Conservation (phyloP, 2,113 vertebrate species). For the Willisornis vidua region DNA sequence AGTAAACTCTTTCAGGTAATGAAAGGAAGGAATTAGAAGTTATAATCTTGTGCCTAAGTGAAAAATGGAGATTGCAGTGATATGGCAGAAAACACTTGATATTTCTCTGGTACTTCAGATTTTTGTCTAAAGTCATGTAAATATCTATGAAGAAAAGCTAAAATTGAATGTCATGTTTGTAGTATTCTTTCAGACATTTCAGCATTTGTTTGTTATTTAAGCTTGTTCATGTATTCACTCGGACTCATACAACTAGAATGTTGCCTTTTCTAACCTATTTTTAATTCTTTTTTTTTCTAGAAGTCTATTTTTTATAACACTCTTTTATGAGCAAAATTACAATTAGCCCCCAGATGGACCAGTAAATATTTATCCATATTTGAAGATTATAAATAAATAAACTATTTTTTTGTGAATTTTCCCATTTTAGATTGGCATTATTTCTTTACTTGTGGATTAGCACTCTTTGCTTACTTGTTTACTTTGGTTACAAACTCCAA, state of each 20-base stretch:
- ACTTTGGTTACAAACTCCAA: neutral
- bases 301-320: neutral
- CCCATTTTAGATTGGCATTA: neutral
- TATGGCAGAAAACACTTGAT: neutral
- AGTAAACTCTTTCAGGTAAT: neutral
- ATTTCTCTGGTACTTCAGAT: neutral
- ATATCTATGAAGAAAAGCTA: neutral
- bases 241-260: neutral
- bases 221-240: neutral
- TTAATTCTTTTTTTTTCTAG: neutral
- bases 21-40: neutral
- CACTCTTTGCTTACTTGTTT: neutral
- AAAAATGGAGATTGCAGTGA: neutral
- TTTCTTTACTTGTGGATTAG: neutral
- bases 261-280: neutral
- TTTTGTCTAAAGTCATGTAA: neutral
- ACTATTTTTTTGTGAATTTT: neutral
- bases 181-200: neutral
- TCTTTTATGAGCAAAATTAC: neutral
- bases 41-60: fast-evolving
- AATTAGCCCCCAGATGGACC: neutral
- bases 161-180: neutral
- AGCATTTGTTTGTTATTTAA: neutral
- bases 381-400: neutral
- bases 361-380: neutral